Base-by-base conservation (phyloP, 35 echinoderm and acorn worm genomes). In the Heliocidaris erythrogramma region DNA sequence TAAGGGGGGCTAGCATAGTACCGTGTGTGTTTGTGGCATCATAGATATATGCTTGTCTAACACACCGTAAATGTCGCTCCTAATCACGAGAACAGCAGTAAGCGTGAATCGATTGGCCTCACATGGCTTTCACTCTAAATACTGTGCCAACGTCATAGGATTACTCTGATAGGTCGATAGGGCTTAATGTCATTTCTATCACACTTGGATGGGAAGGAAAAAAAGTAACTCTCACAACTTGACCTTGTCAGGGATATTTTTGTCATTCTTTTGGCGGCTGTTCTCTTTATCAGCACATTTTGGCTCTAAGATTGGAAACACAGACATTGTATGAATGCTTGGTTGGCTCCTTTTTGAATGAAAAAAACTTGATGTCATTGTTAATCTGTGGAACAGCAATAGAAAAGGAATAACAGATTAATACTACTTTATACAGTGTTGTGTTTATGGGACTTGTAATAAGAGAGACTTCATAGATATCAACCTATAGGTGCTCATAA, bases 231-330 rank as follows among this genome's bases (percentile, higher is more conserved):
- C 14, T 48, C 18, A 14, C 47, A 32, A 89, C 31, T 89, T 89
- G 87, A 89, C 87, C 87, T 89, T 89, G 87, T 89, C 47, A 47
- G 87, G 31, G 31, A 48, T 89, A 89, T 47, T 89, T 89, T 89
- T 47, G 87, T 89, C 87, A 32, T 32, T 89, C 87, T 32, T 89
- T 47, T 89, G 87, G 47, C 87, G 29, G 11, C 87, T 89, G 18
- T 48, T 89, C 65, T 78, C 27, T 78, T 27, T 27, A 78, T 78
- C 27, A 78, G 65, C 65, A 78, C 65, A 78, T 78, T n/a, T 78
- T 78, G 52, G 65, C 27, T 78, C 27, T 18, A 78, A 78, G 27
- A 7, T 78, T 78, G 65, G 21, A 78, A 78, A 78, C 65, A 78
- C 65, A 56, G 14, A 27, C 65, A 78, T 5, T 27, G 17, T n/a